Base-by-base conservation (phyloP, 2,113 vertebrate species). In the Emydura subglobosa region DNA sequence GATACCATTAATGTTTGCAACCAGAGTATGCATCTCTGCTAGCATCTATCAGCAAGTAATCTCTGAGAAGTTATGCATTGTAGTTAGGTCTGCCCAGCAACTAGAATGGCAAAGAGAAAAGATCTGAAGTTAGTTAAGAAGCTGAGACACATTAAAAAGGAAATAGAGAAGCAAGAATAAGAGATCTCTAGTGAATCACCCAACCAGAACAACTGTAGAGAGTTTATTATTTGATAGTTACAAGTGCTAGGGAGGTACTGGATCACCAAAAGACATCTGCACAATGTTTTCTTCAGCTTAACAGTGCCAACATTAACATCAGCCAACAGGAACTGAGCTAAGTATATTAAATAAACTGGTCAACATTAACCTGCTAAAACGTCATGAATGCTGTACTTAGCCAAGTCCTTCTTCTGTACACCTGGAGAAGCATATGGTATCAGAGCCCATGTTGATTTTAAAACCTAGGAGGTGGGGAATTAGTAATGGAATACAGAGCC, bases 261-360 rank as follows among this genome's bases (percentile, higher is more conserved):
- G 95, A 96, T 96, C 96, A 96, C 96, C 91, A 96, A 92, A 95
- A 93, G 93, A 97, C 96, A 96, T 97, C 97, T 97, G 96, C 89
- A 96, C 92, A 96, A 89, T 85, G 95, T 97, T 96, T 97, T 91
- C 96, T 79, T 94, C 96, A 88, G 91, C 93, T 92, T 87, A 76
- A 76, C 94, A 86, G 96, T 97, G 97, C 97, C 96, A 97, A 97
- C 93, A 90, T 83, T 92, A 96, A 97, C 95, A 95, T 95, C 92
- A 95, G 93, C 96, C 97, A 96, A 82, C 96, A 96, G 96, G 96
- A 97, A 97, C 95, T 96, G 97, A 97, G 94, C 91, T 97, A 96
- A 97, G 94, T 24, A 91, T 5, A 12, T 68, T 93, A 86, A 96
- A 90, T 74, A 90, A 94, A 93, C 89, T 90, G 88, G 95, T 94